A percentile compares a stretch with the other conserved stretches of the same genome.
These are phyloP conservation scores for Cyclopterus lumpus DNA, from an alignment of 2,797 vertebrate species.

Conservation along the genomic window DNA sequence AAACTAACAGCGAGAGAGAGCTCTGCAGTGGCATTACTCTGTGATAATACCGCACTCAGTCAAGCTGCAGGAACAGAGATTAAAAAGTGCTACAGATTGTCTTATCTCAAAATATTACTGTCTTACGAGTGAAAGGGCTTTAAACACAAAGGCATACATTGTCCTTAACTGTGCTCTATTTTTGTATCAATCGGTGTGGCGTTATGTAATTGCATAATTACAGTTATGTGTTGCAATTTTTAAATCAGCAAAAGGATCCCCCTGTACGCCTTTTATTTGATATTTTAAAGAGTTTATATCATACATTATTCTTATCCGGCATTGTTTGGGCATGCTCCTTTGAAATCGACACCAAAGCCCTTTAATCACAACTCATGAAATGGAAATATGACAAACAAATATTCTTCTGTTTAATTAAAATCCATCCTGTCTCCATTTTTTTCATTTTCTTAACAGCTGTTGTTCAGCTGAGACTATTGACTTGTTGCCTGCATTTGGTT, in stretches of 20 bases:
- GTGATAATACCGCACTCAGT: conserved; percentile 40
- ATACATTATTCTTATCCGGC: conserved; percentile 3
- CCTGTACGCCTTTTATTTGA: conserved; percentile 12
- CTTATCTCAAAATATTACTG: conserved; percentile 50
- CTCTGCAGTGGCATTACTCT: conserved; percentile 29
- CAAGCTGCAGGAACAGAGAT: conserved; percentile 21
- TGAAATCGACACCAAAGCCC: conserved; percentile 7
- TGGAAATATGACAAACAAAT: conserved; percentile 4
- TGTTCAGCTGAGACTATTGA: not conserved
- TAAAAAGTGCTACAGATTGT: conserved; percentile 9
- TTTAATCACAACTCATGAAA: conserved; percentile 8
- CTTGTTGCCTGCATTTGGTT: conserved; percentile 39
- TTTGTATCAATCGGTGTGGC: not conserved
- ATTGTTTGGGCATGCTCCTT: conserved; percentile 2
- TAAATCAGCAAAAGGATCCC: conserved; percentile 10
- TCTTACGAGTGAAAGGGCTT: conserved; percentile 25
- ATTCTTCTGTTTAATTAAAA: not conserved
- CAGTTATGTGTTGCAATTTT: not conserved
- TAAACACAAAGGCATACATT: conserved; percentile 45
- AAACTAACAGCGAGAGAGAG: conserved; percentile 32
- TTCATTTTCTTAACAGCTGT: not conserved
- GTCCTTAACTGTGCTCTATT: conserved; percentile 23
- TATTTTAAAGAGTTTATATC: conserved; percentile 14
- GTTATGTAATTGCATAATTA: conserved; percentile 21
- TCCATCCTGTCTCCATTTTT: not conserved